Evolutionary conservation across 1,140 invertebrate species (phyloP).

Genomic region (Riptortus pedestris): DNA sequence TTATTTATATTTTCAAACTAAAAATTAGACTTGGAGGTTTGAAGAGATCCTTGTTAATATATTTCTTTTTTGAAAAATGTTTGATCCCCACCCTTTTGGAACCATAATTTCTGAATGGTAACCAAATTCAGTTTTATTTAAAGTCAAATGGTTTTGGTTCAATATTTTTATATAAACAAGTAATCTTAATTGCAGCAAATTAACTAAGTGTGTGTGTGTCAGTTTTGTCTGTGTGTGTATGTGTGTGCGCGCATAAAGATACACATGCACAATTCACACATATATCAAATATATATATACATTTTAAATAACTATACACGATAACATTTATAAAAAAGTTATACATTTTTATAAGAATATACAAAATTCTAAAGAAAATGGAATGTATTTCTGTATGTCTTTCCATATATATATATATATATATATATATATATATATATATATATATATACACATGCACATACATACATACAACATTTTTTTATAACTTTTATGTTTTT

Average conservation of each 20-base stretch:
- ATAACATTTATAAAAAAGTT: background rate
- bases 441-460: background rate
- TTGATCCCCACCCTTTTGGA: too few relatives aligned
- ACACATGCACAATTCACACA: background rate
- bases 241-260: background rate
- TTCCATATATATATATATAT: too few relatives aligned
- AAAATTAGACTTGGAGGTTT: too few relatives aligned
- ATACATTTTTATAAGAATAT: slow-evolving; percentile 1
- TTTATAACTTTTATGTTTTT: too few relatives aligned
- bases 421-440: background rate
- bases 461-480: background rate
- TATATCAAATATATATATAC: background rate
- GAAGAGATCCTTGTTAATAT: too few relatives aligned
- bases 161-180: background rate
- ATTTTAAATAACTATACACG: background rate
- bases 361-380: slow-evolving; percentile 1
- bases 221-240: too few relatives aligned
- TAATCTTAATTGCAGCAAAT: slow-evolving; percentile 7
- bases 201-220: background rate
- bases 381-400: background rate
- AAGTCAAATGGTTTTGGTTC: too few relatives aligned
- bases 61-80: too few relatives aligned
- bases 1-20: too few relatives aligned
- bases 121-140: too few relatives aligned
- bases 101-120: too few relatives aligned